A percentile compares a stretch with the other conserved stretches of the same genome.
Conservation (phyloP, 2,797 vertebrate genomes). For the Epinephelus coioides region DNA sequence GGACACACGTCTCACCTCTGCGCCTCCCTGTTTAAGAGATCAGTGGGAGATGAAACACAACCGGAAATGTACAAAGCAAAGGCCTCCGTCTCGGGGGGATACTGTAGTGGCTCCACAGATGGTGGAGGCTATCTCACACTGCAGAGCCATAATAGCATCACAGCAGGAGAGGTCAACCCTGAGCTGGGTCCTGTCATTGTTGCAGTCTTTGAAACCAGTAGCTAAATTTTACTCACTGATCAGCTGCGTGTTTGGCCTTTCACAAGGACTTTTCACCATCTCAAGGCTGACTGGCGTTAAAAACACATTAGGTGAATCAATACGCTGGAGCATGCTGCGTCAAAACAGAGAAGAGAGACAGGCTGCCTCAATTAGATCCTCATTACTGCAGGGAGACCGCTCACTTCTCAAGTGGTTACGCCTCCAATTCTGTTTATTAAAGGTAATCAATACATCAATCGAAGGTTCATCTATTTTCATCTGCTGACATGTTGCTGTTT, state of each 20-base stretch:
- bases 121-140: constrained; percentile 50
- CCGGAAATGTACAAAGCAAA: constrained; percentile 54
- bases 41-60: constrained; percentile 43
- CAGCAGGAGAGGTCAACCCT: constrained; percentile 57
- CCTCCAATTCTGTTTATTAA: constrained; percentile 61
- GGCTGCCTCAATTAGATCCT: constrained; percentile 55
- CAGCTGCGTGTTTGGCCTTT: constrained; percentile 23
- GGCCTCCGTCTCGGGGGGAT: constrained; percentile 33
- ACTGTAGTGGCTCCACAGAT: constrained; percentile 61
- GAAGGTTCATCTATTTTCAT: constrained; percentile 45
- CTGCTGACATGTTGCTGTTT: background rate
- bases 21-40: constrained; percentile 25
- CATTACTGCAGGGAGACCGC: constrained; percentile 38
- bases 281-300: constrained; percentile 39
- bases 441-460: constrained; percentile 67
- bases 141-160: constrained; percentile 45
- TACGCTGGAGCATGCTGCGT: constrained; percentile 20
- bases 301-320: constrained; percentile 60
- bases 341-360: constrained; percentile 14
- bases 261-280: constrained; percentile 20
- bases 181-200: constrained; percentile 33
- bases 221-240: constrained; percentile 35
- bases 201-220: constrained; percentile 33
- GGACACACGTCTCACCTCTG: constrained; percentile 53
- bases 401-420: constrained; percentile 45